These are phyloP conservation scores for Andricus grossulariae DNA, from an alignment of 1,140 invertebrate genomes.

Conservation along the genomic window DNA sequence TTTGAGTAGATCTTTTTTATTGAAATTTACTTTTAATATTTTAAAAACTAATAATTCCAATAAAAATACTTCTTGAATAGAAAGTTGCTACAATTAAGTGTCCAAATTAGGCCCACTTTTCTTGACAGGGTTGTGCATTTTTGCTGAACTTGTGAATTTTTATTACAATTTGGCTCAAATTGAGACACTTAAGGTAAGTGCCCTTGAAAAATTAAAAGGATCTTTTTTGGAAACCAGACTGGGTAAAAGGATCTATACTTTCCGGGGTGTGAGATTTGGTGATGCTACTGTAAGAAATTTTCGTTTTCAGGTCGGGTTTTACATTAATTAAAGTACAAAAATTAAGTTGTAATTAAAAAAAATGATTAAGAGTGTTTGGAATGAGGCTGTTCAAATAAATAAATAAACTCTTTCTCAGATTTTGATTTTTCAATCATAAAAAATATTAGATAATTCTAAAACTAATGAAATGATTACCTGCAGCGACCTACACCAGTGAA, in stretches of 20 bases:
- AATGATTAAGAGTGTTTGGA: too few species aligned
- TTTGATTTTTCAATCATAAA: slow-evolving; percentile 11
- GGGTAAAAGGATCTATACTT: slow-evolving; percentile 79
- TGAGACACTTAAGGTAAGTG: slow-evolving; percentile 41
- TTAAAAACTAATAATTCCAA: too few species aligned
- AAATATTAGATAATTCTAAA: slow-evolving; percentile 12
- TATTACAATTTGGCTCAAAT: not conserved
- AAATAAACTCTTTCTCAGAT: not conserved
- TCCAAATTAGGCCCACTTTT: not conserved
- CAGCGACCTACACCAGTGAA: slow-evolving; percentile 75
- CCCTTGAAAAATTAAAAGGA: slow-evolving; percentile 71
- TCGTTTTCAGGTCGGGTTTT: slow-evolving; percentile 77
- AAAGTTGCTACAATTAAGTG: not conserved
- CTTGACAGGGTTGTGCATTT: not conserved
- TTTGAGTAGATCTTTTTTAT: too few species aligned
- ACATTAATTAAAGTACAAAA: too few species aligned
- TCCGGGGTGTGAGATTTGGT: slow-evolving; percentile 81
- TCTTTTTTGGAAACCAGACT: slow-evolving; percentile 65
- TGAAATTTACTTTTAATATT: too few species aligned
- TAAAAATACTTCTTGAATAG: not conserved
- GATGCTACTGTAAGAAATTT: slow-evolving; percentile 78
- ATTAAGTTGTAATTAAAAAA: too few species aligned
- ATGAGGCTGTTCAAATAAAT: slow-evolving; percentile 7
- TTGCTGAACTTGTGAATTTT: not conserved
- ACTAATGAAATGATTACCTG: slow-evolving; percentile 39